These are phyloP conservation scores for Congeria kusceri DNA, from an alignment of 2,888 invertebrate genomes.

Conservation along the genomic window DNA sequence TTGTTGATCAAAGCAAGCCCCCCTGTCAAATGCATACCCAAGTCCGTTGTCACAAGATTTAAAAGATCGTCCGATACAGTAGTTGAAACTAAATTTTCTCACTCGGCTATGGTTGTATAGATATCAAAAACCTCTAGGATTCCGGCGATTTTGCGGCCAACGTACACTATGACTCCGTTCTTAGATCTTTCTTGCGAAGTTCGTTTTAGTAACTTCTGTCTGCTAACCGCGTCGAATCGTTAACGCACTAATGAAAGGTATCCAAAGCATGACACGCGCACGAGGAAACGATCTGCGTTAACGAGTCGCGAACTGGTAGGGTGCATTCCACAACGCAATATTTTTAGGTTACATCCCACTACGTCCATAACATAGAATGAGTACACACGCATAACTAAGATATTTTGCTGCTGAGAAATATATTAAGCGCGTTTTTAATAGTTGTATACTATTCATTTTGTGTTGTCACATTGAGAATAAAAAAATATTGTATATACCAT, in stretches of 20 bases:
- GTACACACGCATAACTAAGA: too few species aligned
- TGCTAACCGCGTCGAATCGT: conserved; percentile 1
- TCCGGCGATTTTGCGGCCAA: too few species aligned
- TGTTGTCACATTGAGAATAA: too few species aligned
- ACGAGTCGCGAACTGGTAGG: conserved; percentile 3
- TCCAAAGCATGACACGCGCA: neutral
- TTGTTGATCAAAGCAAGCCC: neutral
- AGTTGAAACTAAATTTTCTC: conserved; percentile 2
- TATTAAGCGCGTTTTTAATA: too few species aligned
- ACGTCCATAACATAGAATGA: too few species aligned
- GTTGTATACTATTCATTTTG: too few species aligned
- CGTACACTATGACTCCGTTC: too few species aligned
- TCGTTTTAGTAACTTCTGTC: conserved; percentile 18
- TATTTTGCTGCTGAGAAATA: too few species aligned
- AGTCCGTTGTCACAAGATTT: neutral
- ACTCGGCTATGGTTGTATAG: neutral
- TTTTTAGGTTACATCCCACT: too few species aligned
- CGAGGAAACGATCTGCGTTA: neutral
- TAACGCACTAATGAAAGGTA: conserved; percentile 7
- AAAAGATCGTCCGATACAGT: neutral
- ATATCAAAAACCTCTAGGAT: neutral
- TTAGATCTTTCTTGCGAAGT: conserved; percentile 12
- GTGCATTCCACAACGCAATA: too few species aligned
- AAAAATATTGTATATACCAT: too few species aligned
- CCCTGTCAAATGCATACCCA: conserved; percentile 4